phyloP scores from a whole-genome alignment of 2,888 invertebrate genomes.

The Thereva unica region DNA sequence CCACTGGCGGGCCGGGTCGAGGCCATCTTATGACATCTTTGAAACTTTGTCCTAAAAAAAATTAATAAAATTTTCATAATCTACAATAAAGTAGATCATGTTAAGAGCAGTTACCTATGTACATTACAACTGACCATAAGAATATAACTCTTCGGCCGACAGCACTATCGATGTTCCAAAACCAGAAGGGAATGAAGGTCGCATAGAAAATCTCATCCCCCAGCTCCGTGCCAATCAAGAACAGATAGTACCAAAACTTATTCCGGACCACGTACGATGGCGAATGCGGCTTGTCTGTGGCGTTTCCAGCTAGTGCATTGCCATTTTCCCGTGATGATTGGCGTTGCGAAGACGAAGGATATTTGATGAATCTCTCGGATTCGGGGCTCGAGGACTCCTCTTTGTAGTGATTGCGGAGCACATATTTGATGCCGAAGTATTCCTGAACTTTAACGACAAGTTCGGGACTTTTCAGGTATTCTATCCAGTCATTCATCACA shows the following conservation, averaged over 20 bases:
- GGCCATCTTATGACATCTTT: constrained; percentile 89
- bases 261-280: constrained; percentile 63
- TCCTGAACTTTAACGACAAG: constrained; percentile 78
- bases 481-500: constrained; percentile 56
- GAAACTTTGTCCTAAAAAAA: constrained; percentile 74
- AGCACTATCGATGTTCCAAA: constrained; percentile 91
- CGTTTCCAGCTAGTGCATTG: neutral
- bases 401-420: neutral
- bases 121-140: constrained; percentile 83
- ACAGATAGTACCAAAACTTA: constrained; percentile 82
- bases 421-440: constrained; percentile 73
- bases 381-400: neutral
- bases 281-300: neutral
- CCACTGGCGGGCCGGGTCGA: constrained; percentile 82
- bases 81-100: constrained; percentile 19
- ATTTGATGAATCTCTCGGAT: neutral
- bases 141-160: constrained; percentile 81
- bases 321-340: constrained; percentile 5
- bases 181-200: constrained; percentile 90
- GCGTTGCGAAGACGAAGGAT: neutral
- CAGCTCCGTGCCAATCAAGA: constrained; percentile 80
- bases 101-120: constrained; percentile 67
- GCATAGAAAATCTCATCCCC: constrained; percentile 92
- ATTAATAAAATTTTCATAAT: constrained; percentile 8
- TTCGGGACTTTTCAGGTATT: constrained; percentile 74